Evolutionary conservation across 2,113 vertebrate genomes (phyloP), one percentile per base, ranked within the genome.

Genomic region (Strix uralensis): DNA sequence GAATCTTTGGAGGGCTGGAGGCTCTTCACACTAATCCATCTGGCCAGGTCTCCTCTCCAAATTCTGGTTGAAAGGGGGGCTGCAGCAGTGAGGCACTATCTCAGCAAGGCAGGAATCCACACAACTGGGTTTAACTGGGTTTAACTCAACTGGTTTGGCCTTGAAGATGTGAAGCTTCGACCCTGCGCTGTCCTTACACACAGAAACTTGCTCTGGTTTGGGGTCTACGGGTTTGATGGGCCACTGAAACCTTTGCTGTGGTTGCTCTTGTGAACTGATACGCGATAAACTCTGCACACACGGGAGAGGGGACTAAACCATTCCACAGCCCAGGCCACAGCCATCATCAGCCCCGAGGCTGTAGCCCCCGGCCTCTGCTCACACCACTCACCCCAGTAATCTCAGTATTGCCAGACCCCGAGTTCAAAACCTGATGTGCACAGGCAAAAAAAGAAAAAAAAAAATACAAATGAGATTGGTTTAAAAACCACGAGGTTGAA

Each of bases 401-500:
- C 36, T 40, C 49, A 34, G 55, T 15, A 34, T 73, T 0, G 1
- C 36, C 52, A 69, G 36, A 80, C 19, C 3, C 2, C 1, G 0
- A n/a, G 36, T 44, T 86, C 4, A 66, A 83, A 67, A 81, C 27
- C 19, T 13, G 4, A 42, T 32, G 26, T 30, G 58, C 2, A 3
- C 55, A 70, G 46, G 19, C 6, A 25, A 65, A 57, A 81, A 25
- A 70, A 57, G 32, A 52, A 55, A 18, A 22, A 15, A 15, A 52
- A 66, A 1, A 67, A 86, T 15, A 51, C 19, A 58, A 59, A 72
- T 21, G 5, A 96, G n/a, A 78, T 38, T 13, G 5, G 32, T 54
- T 95, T 86, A 0, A 84, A 94, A 90, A 32, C 8, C 42, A 83
- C 61, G 57, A 90, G 65, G 70, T 54, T 92, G 72, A 94, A 88